A percentile compares a stretch with the other conserved stretches of the same genome.
phyloP scores from a whole-genome alignment of 1,140 invertebrate species.

The Caenorhabditis inopinata region DNA sequence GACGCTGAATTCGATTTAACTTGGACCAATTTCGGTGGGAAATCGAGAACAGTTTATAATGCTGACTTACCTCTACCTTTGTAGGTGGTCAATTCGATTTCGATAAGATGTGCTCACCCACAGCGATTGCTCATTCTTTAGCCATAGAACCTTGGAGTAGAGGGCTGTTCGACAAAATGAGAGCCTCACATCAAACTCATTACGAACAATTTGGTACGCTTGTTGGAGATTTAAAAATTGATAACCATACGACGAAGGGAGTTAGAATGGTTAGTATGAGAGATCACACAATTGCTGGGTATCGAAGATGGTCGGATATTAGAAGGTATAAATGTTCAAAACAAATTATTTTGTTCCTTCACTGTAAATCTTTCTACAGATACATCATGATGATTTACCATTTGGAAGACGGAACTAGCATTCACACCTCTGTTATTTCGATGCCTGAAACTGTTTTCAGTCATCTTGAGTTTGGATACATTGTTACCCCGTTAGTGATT shows the following conservation, averaged over 20 bases:
- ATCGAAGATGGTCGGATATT: conserved; percentile 54
- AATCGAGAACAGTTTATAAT: no score
- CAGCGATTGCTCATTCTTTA: conserved; percentile 56
- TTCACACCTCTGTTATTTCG: conserved; percentile 58
- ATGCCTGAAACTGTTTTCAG: conserved; percentile 59
- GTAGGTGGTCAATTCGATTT: conserved; percentile 58
- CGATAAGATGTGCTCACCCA: conserved; percentile 53
- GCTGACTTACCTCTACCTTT: neutral
- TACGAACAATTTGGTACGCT: conserved; percentile 58
- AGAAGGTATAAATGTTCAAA: conserved; percentile 46
- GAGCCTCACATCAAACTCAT: conserved; percentile 56
- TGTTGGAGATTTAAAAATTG: conserved; percentile 48
- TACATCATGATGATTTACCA: conserved; percentile 61
- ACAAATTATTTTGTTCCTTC: neutral
- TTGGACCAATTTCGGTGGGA: conserved; percentile 58
- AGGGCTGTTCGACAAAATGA: conserved; percentile 52
- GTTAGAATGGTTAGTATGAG: conserved; percentile 54
- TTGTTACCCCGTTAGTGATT: conserved; percentile 53
- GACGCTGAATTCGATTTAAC: conserved; percentile 50
- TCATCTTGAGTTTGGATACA: conserved; percentile 58
- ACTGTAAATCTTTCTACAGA: conserved; percentile 41
- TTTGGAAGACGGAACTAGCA: conserved; percentile 62
- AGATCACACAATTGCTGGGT: conserved; percentile 58
- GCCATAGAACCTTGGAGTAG: conserved; percentile 57
- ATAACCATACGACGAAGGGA: conserved; percentile 20